These are phyloP conservation scores for Allolobophora icterica DNA, from an alignment of 2,888 invertebrate species.

Conservation along the genomic window DNA sequence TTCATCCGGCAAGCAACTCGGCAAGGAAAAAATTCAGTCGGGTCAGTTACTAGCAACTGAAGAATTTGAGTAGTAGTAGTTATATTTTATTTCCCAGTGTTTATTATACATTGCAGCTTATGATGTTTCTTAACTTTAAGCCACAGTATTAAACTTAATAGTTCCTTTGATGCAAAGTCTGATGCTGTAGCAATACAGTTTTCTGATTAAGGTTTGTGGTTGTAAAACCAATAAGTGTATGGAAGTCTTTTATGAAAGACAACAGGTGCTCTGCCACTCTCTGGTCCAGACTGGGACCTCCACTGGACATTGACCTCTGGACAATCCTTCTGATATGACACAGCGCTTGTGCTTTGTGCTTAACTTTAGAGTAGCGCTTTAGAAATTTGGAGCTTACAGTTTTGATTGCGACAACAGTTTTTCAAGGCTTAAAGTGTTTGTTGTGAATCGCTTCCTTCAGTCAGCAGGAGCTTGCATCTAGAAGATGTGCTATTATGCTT, in stretches of 20 bases:
- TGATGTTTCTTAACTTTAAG: not conserved
- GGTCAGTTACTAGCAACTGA: not conserved
- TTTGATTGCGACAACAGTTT: too few relatives aligned
- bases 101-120: not conserved
- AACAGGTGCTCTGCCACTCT: too few relatives aligned
- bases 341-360: too few relatives aligned
- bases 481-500: not conserved
- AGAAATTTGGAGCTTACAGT: too few relatives aligned
- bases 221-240: not conserved
- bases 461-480: not conserved
- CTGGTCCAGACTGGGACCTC: too few relatives aligned
- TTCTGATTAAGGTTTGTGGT: too few relatives aligned
- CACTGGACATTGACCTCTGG: too few relatives aligned
- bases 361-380: too few relatives aligned
- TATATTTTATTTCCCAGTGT: too few relatives aligned
- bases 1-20: constrained; percentile 8
- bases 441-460: not conserved
- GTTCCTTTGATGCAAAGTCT: not conserved
- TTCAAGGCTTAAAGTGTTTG: not conserved
- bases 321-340: too few relatives aligned
- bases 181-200: not conserved
- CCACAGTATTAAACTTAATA: not conserved
- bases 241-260: not conserved
- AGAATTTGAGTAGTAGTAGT: too few relatives aligned
- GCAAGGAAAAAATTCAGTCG: constrained; percentile 9